Conservation (phyloP, 2,113 vertebrate species). For the Propithecus coquereli region DNA sequence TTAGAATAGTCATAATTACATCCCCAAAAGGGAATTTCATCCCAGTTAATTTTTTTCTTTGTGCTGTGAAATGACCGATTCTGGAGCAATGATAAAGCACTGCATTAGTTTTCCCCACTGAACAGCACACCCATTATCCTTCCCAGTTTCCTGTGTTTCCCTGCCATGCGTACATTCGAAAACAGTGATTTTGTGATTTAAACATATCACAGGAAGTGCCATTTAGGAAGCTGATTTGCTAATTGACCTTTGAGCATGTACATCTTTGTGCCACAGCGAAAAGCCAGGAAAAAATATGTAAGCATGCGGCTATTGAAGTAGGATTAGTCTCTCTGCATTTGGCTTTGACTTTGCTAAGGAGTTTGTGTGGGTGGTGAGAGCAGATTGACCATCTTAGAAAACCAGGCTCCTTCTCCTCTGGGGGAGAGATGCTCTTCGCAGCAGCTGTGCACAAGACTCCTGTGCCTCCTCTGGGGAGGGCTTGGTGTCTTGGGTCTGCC, state of each 20-base stretch:
- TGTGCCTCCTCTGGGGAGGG: background rate
- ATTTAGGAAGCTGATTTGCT: conserved; percentile 12
- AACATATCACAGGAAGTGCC: background rate
- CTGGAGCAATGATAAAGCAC: conserved; percentile 75
- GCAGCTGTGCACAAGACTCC: background rate
- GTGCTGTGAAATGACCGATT: conserved; percentile 79
- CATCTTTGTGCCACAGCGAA: conserved; percentile 40
- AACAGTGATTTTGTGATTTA: conserved; percentile 61
- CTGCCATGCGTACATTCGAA: background rate
- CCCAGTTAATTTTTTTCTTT: conserved; percentile 80
- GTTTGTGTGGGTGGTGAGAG: conserved; percentile 39
- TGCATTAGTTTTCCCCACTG: conserved; percentile 66
- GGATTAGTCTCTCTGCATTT: background rate
- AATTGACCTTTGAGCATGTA: background rate
- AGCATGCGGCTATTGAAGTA: background rate
- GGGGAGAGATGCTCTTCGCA: background rate
- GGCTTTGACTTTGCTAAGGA: background rate
- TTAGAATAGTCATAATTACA: conserved; percentile 82
- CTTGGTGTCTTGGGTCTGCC: background rate
- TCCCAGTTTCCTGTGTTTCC: background rate
- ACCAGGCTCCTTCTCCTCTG: background rate
- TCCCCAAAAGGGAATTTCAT: conserved; percentile 75
- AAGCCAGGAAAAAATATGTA: background rate
- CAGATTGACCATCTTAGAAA: conserved; percentile 40
- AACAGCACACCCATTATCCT: conserved; percentile 53